A percentile compares a stretch with the other conserved stretches of the same genome.
Conservation (phyloP, 2,888 invertebrate genomes). For the Mesoligia furuncula region DNA sequence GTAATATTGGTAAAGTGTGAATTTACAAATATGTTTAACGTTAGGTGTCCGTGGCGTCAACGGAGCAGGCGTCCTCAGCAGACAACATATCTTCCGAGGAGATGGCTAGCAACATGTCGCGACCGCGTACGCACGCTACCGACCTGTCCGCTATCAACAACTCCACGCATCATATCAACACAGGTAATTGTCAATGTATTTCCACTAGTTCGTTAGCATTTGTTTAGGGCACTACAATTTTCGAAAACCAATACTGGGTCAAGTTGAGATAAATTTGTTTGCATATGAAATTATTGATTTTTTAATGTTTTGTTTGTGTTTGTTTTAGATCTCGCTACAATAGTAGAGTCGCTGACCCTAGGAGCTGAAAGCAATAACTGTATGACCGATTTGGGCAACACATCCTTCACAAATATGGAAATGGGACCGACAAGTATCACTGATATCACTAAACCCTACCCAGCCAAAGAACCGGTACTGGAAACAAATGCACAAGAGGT, state of each 20-base stretch:
- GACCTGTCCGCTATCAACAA: constrained; percentile 94
- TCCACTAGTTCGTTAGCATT: background rate
- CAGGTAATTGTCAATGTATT: constrained; percentile 75
- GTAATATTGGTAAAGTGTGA: background rate
- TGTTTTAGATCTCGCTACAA: constrained; percentile 94
- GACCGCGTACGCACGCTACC: constrained; percentile 87
- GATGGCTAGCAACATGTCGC: constrained; percentile 93
- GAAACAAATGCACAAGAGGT: constrained; percentile 85
- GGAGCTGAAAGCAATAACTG: constrained; percentile 92
- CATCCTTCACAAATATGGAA: constrained; percentile 89
- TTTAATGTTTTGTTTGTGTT: background rate
- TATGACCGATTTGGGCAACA: constrained; percentile 86
- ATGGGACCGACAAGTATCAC: constrained; percentile 89
- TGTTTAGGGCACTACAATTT: background rate
- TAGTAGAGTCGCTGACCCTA: constrained; percentile 95
- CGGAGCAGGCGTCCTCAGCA: constrained; percentile 98
- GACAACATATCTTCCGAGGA: constrained; percentile 98
- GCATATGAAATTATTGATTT: background rate
- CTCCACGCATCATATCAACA: constrained; percentile 92
- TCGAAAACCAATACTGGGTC: background rate
- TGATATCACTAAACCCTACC: constrained; percentile 89
- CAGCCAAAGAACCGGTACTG: constrained; percentile 87
- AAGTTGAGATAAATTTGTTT: background rate
- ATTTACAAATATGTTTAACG: background rate
- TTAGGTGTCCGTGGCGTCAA: constrained; percentile 95